phyloP scores from a whole-genome alignment of 2,113 vertebrate genomes.

The Myotis brandtii region DNA sequence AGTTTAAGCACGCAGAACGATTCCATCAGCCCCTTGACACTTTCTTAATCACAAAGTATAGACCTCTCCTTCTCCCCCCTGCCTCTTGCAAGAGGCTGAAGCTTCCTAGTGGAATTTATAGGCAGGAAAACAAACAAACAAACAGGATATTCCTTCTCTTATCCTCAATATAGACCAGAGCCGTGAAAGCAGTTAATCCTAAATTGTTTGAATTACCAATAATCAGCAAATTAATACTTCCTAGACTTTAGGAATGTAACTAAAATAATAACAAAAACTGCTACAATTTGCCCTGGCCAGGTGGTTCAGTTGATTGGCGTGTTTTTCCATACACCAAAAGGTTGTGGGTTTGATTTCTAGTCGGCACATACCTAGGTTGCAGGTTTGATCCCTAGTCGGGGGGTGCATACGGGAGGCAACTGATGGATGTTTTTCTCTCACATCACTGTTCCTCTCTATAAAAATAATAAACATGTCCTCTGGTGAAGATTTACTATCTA shows the following conservation, averaged over 20 bases:
- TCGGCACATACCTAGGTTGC: background rate
- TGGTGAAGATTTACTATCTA: background rate
- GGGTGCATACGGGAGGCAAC: background rate
- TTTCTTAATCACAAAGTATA: background rate
- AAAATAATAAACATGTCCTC: background rate
- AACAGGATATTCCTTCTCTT: background rate
- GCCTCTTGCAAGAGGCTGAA: background rate
- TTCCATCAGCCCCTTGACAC: background rate
- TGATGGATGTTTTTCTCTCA: background rate
- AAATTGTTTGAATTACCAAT: slow-evolving; percentile 26
- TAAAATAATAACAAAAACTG: background rate
- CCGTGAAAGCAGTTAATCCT: background rate
- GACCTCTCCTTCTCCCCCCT: background rate
- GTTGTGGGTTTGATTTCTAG: background rate
- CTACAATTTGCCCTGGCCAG: background rate
- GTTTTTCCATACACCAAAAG: background rate
- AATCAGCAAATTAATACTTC: background rate
- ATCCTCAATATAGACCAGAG: background rate
- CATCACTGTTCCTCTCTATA: background rate
- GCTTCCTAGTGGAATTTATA: background rate
- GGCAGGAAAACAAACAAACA: background rate
- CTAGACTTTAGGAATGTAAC: background rate
- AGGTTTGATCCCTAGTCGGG: background rate
- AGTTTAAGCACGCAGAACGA: background rate
- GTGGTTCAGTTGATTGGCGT: background rate